phyloP scores from a whole-genome alignment of 2,113 vertebrate genomes.

The Condylura cristata region DNA sequence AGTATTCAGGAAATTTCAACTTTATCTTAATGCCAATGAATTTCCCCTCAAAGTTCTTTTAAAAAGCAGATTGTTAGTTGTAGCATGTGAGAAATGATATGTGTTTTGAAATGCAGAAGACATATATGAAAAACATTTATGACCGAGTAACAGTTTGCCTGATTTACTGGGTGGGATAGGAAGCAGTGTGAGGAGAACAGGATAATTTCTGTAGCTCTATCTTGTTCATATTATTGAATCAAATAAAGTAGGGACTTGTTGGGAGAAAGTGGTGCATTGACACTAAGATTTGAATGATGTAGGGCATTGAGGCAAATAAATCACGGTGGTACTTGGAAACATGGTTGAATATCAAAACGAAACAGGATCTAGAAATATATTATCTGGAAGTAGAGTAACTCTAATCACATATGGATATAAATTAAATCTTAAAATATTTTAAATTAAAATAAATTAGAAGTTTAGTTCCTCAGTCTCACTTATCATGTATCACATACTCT shows the following conservation, averaged over 20 bases:
- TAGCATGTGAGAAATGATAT: neutral
- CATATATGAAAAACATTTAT: neutral
- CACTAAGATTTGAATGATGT: neutral
- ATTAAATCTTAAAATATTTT: neutral
- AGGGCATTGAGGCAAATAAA: neutral
- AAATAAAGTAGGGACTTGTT: neutral
- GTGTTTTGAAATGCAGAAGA: neutral
- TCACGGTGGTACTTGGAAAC: neutral
- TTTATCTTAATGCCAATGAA: neutral
- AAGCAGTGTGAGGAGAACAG: neutral
- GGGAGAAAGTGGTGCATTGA: neutral
- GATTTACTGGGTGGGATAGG: neutral
- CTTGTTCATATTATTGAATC: neutral
- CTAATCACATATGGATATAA: neutral
- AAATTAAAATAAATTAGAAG: no score
- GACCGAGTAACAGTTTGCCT: neutral
- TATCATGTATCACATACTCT: neutral
- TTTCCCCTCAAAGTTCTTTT: neutral
- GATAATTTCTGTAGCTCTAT: neutral
- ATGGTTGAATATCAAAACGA: neutral
- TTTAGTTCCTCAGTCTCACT: neutral
- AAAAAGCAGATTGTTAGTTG: neutral
- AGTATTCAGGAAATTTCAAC: neutral
- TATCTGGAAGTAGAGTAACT: neutral
- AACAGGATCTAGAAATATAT: neutral